A percentile compares a stretch with the other conserved stretches of the same genome.
Evolutionary conservation across 2,113 vertebrate species (phyloP).

Genomic region (human): DNA sequence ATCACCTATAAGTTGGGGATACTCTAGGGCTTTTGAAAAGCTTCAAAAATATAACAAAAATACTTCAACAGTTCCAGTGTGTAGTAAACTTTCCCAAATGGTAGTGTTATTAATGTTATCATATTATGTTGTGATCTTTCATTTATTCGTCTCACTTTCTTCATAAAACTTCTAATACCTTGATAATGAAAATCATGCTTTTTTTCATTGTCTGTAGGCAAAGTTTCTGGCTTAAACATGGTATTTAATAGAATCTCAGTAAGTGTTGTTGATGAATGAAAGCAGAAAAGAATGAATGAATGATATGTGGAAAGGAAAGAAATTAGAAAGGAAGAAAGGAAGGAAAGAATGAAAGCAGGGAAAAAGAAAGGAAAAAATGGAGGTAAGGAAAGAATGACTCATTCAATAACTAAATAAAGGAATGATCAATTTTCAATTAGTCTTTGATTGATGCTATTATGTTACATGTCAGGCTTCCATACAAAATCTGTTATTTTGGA

Average conservation of each 20-base stretch:
- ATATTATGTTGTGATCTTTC: neutral
- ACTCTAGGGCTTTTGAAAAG: neutral
- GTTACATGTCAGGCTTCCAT: constrained; percentile 17
- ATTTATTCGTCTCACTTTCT: neutral
- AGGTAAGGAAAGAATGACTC: neutral
- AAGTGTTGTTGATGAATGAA: neutral
- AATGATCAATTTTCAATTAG: constrained; percentile 18
- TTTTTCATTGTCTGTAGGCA: neutral
- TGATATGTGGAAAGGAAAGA: neutral
- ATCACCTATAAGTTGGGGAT: neutral
- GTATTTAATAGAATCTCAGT: neutral
- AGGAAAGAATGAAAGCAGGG: neutral
- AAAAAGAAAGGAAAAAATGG: neutral
- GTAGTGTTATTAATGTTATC: neutral
- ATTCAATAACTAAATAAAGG: neutral
- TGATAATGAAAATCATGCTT: neutral
- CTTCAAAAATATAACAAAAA: neutral
- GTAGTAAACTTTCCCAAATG: neutral
- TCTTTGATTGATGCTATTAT: constrained; percentile 17
- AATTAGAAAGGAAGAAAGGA: neutral
- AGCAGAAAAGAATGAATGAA: neutral
- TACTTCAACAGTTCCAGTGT: neutral
- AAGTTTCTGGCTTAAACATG: neutral
- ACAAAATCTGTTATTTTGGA: constrained; percentile 54
- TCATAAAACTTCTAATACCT: neutral